A percentile compares a stretch with the other conserved stretches of the same genome.
These are phyloP conservation scores for Zaprionus inermis DNA, from an alignment of 1,140 invertebrate species.

Conservation along the genomic window DNA sequence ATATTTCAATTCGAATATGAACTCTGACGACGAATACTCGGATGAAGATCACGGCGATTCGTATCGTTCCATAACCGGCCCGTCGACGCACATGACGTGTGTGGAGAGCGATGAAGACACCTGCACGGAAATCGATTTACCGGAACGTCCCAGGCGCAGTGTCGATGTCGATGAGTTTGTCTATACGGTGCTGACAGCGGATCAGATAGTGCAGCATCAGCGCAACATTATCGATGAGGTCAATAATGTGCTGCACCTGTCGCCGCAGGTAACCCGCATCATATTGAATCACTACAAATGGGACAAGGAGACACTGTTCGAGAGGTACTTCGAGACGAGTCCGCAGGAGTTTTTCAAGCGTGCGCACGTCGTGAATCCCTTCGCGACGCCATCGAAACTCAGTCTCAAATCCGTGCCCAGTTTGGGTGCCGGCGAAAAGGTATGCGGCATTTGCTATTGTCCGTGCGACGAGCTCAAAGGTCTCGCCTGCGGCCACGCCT, in stretches of 20 bases:
- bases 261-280: constrained; percentile 95
- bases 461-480: constrained; percentile 94
- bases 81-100: constrained; percentile 89
- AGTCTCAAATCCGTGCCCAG: background rate
- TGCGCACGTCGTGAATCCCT: constrained; percentile 97
- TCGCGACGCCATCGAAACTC: constrained; percentile 29
- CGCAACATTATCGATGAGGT: constrained; percentile 98
- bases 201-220: constrained; percentile 98
- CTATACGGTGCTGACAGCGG: constrained; percentile 96
- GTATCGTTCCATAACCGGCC: constrained; percentile 86
- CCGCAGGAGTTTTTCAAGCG: constrained; percentile 96
- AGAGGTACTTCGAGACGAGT: constrained; percentile 97
- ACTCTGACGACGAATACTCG: constrained; percentile 93
- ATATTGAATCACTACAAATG: constrained; percentile 98
- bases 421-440: constrained; percentile 86
- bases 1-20: constrained; percentile 86
- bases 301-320: constrained; percentile 99
- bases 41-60: constrained; percentile 94
- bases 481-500: constrained; percentile 97
- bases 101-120: constrained; percentile 93
- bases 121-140: constrained; percentile 93
- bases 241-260: constrained; percentile 93
- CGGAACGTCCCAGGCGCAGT: constrained; percentile 86
- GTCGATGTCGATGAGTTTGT: constrained; percentile 94
- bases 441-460: constrained; percentile 84